These are phyloP conservation scores for Myxocyprinus asiaticus DNA, from an alignment of 2,113 vertebrate genomes.

Conservation along the genomic window DNA sequence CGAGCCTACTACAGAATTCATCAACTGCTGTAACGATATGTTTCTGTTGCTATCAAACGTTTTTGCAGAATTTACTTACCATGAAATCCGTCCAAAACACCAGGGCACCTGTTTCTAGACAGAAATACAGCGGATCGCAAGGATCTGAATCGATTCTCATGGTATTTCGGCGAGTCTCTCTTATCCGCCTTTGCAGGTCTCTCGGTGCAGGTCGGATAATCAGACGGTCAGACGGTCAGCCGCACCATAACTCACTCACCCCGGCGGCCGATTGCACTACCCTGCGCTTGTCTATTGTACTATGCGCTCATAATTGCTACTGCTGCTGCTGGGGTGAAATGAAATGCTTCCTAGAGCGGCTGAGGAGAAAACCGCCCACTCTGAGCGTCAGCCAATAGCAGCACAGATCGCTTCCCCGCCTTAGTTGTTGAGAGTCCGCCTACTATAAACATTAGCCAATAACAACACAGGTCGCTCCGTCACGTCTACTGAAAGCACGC, in stretches of 20 bases:
- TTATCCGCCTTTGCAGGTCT: conserved; percentile 21
- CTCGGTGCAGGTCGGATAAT: not conserved
- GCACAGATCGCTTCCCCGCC: not conserved
- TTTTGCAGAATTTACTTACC: conserved; percentile 66
- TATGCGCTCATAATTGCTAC: conserved; percentile 30
- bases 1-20: not conserved
- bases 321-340: conserved; percentile 53
- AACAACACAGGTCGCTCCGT: too few relatives aligned
- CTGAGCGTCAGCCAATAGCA: conserved; percentile 33
- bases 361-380: conserved; percentile 1
- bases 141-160: not conserved
- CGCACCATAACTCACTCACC: not conserved
- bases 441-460: not conserved
- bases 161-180: not conserved
- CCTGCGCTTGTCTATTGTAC: conserved; percentile 61
- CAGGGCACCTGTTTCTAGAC: conserved; percentile 53
- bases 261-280: not conserved
- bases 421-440: too few relatives aligned
- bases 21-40: too few relatives aligned
- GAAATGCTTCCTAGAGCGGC: not conserved
- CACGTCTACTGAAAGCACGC: too few relatives aligned
- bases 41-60: not conserved
- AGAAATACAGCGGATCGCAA: conserved; percentile 12
- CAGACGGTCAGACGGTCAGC: not conserved
- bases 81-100: conserved; percentile 55